Base-by-base conservation (phyloP, 2,888 invertebrate species). In the Hemithea aestivaria region DNA sequence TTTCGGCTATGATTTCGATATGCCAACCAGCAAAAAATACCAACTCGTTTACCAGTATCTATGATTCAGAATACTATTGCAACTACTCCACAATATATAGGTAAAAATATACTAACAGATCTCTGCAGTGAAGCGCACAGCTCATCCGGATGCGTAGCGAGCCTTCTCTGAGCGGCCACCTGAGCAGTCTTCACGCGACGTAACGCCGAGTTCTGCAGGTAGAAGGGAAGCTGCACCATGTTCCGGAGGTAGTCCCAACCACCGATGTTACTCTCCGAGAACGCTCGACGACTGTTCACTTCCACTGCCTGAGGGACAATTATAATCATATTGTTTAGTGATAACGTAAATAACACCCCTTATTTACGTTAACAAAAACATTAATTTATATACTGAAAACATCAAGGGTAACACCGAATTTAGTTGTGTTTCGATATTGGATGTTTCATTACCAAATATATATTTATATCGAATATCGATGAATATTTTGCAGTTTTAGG, bases 191-290 rank as follows among this genome's bases (percentile, higher is more conserved):
- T 95, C 1, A 96, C 95, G 58, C 96, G 93, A 1, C 97, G 90
- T 43, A 99, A 80, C 6, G 97, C 98, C 1, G 98, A 97, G 83
- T 98, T 98, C 88, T 99, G 99, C 40, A 99, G 89, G 77, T 97
- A 99, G 83, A 99, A 99, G 0, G 99, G 99, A 62, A 99, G 88
- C 73, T 98, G 99, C 11, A 99, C 97, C 89, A 99, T 93, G 74
- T 99, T 99, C 48, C 96, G 91, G 30, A 98, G 85, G 70, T 97
- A 98, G 79, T 95, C 95, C 88, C 97, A 96, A 0, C 98, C 98
- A 42, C 97, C 97, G 55, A 98, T 97, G 73, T 94, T 95, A 47
- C 94, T 96, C 74, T 98, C 98, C 20, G 93, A 94, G 60, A 97
- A 94, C 20, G 96, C 90, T 10, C 96, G 90, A 8, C 95, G 90